phyloP scores from a whole-genome alignment of 2,797 vertebrate genomes.

The Hippoglossus hippoglossus region DNA sequence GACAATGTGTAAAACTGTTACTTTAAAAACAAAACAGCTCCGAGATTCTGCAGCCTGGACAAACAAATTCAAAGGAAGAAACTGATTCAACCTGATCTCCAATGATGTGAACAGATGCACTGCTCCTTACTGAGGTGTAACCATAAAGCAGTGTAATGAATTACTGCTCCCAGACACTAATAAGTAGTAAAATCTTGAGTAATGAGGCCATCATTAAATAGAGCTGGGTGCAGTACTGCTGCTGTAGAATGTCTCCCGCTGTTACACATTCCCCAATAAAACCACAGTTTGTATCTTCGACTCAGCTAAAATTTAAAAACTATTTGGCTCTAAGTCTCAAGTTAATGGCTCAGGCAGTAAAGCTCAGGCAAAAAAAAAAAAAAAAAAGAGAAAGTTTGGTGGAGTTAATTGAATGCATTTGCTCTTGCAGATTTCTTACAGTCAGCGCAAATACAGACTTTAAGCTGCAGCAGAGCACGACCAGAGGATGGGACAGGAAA shows the following conservation, averaged over 20 bases:
- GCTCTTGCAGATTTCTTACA: conserved; percentile 45
- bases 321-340: conserved; percentile 50
- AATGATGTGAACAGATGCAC: background rate
- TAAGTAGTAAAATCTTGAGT: conserved; percentile 38
- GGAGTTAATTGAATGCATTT: conserved; percentile 71
- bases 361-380: conserved; percentile 10
- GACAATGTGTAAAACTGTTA: background rate
- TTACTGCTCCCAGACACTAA: conserved; percentile 23
- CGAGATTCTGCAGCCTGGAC: background rate
- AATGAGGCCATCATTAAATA: conserved; percentile 34
- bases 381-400: conserved; percentile 8
- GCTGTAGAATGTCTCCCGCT: conserved; percentile 25
- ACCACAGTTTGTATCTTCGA: conserved; percentile 39
- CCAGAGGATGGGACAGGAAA: conserved; percentile 6
- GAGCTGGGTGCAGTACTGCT: conserved; percentile 17
- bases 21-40: background rate
- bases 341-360: conserved; percentile 67
- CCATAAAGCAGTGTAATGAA: background rate
- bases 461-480: conserved; percentile 25
- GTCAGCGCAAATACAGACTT: conserved; percentile 66
- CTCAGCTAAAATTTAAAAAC: conserved; percentile 65
- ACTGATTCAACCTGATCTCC: background rate
- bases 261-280: conserved; percentile 46
- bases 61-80: background rate
- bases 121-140: background rate